Evolutionary conservation across 2,113 vertebrate species (phyloP).

Genomic region (Festucalex cinctus): DNA sequence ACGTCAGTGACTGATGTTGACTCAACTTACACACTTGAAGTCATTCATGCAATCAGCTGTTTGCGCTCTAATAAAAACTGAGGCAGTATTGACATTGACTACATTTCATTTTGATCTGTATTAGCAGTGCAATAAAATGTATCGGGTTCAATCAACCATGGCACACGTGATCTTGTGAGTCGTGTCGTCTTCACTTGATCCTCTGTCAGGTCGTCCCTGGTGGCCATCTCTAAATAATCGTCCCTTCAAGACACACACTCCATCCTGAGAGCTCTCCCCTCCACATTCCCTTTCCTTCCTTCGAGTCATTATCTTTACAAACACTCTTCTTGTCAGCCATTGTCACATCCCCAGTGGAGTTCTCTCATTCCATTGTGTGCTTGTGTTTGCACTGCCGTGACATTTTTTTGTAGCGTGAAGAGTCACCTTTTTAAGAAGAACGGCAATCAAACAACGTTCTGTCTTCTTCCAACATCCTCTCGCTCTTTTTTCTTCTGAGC

Average conservation of each 20-base stretch:
- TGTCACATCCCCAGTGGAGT: conserved; percentile 31
- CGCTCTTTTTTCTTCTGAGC: conserved; percentile 46
- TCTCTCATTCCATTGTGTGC: conserved; percentile 22
- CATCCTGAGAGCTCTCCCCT: conserved; percentile 47
- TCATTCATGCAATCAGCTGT: no score
- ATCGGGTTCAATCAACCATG: neutral
- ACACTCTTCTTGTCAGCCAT: conserved; percentile 24
- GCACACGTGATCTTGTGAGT: neutral
- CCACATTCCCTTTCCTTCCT: neutral
- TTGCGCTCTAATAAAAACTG: no score
- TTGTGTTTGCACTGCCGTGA: conserved; percentile 46
- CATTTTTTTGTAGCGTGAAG: conserved; percentile 31
- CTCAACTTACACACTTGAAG: no score
- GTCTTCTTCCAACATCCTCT: conserved; percentile 35
- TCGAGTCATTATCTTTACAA: conserved; percentile 21
- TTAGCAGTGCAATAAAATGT: no score
- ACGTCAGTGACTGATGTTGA: no score
- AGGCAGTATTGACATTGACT: no score
- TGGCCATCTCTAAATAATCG: conserved; percentile 53
- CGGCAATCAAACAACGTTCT: conserved; percentile 43
- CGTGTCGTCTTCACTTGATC: neutral
- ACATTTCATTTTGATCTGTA: no score
- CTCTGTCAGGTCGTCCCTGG: conserved; percentile 32
- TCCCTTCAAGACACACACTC: conserved; percentile 54
- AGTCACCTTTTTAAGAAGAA: conserved; percentile 60